Evolutionary conservation across 2,113 vertebrate species (phyloP), one percentile per base, ranked within the genome.

Genomic region (Sciurus niger): DNA sequence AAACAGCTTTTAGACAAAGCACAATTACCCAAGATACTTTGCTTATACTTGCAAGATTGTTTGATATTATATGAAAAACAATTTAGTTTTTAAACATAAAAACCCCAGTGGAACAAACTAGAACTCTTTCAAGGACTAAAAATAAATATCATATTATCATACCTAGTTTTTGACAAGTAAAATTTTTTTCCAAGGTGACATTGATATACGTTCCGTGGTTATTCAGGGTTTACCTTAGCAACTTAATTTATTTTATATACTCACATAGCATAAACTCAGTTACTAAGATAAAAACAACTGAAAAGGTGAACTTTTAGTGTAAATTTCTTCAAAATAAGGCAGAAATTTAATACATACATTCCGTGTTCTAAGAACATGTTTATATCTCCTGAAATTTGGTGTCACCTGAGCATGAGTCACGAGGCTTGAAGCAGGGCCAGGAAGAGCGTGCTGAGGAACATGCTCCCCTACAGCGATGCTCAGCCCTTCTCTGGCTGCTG

Each of bases 101-200:
- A 74, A 37, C 40, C 28, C 34, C 73, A 92, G 20, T n/a, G 73
- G 68, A 93, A 95, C 20, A 91, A 46, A 63, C 43, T 13, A 9
- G 74, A 93, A 94, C 86, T 96, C 90, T 96, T 96, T 84, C 70
- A 96, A 92, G 84, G 30, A 84, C 72, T 95, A 80, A 89, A 96
- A 93, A 95, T 93, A 96, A 97, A 93, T 97, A 90, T 77, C 25
- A 24, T 65, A 67, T 85, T 94, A 82, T 80, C 85, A 88, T 25
- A 91, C 25, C 91, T 95, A 67, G 40, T 65, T 60, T 89, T 95
- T 92, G 85, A 84, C 79, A 87, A 88, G 86, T 90, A 94, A 46
- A 4, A 55, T 28, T 92, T 86, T 92, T 90, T 90, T 65, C 85
- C 84, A 97, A 93, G 46, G 53, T 92, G 88, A 72, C 37, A 51